phyloP scores from a whole-genome alignment of 2,888 invertebrate species.

The Caenorhabditis parvicauda region DNA sequence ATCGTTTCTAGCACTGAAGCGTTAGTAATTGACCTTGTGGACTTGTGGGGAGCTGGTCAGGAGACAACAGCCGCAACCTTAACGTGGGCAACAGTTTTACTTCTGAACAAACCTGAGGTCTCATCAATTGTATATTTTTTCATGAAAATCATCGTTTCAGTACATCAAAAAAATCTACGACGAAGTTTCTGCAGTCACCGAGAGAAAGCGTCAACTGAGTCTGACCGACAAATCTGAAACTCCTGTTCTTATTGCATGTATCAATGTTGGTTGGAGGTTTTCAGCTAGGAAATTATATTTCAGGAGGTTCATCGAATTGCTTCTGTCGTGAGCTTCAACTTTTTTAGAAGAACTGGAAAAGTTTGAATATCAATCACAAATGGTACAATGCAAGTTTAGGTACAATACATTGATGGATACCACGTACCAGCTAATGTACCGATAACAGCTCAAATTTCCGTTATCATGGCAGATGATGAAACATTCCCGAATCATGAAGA shows the following conservation, averaged over 20 bases:
- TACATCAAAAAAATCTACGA: conserved; percentile 10
- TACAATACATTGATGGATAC: conserved; percentile 17
- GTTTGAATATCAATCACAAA: not conserved
- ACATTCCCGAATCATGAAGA: conserved; percentile 10
- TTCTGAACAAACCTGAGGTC: conserved; percentile 32
- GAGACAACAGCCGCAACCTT: conserved; percentile 38
- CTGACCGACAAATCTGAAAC: conserved; percentile 16
- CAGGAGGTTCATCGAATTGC: conserved; percentile 36
- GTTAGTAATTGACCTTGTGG: conserved; percentile 24
- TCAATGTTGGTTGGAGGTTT: conserved; percentile 23
- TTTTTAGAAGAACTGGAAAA: conserved; percentile 7
- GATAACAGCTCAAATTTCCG: conserved; percentile 13
- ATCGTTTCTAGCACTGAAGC: conserved; percentile 15
- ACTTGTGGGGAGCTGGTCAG: conserved; percentile 40
- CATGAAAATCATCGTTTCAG: not conserved
- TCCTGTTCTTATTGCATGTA: conserved; percentile 17
- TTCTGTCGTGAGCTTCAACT: conserved; percentile 22
- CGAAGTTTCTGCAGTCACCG: conserved; percentile 23
- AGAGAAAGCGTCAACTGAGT: conserved; percentile 8
- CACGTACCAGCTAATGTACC: conserved; percentile 7
- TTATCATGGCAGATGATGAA: conserved; percentile 21
- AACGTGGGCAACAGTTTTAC: conserved; percentile 18
- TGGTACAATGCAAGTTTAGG: not conserved
- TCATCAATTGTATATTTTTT: not conserved
- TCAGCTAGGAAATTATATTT: conserved; percentile 8